phyloP scores from a whole-genome alignment of 1,140 invertebrate species.

The Amyelois transitella region DNA sequence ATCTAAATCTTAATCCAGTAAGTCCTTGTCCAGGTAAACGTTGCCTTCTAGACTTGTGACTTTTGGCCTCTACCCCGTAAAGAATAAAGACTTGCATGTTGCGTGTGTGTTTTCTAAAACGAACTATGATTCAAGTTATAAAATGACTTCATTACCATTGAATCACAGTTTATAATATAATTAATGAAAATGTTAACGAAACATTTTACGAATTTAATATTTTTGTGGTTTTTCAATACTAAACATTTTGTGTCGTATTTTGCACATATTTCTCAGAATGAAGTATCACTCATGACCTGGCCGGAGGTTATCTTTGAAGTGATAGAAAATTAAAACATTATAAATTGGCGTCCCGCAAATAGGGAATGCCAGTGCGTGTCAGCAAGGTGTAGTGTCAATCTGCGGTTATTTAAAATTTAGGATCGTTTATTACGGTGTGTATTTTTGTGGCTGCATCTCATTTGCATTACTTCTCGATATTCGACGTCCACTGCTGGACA shows the following conservation, averaged over 20 bases:
- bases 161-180: not conserved
- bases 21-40: too few species aligned
- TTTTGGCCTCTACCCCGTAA: too few species aligned
- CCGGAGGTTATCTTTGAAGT: conserved; percentile 46
- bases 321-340: conserved; percentile 59
- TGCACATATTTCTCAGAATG: conserved; percentile 53
- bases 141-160: not conserved
- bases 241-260: conserved; percentile 31
- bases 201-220: not conserved
- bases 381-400: conserved; percentile 10
- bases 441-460: conserved; percentile 17
- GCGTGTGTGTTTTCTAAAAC: not conserved
- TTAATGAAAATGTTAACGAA: not conserved
- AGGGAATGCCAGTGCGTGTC: conserved; percentile 43
- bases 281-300: conserved; percentile 41
- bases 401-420: not conserved
- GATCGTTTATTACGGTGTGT: not conserved
- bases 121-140: not conserved
- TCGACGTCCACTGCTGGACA: too few species aligned
- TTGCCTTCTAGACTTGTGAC: too few species aligned
- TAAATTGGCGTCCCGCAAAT: conserved; percentile 43
- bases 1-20: too few species aligned
- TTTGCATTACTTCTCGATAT: too few species aligned
- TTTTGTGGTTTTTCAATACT: conserved; percentile 10
- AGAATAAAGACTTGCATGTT: too few species aligned